Evolutionary conservation across 2,888 invertebrate species (phyloP).

Genomic region (Luperina nickerlii): DNA sequence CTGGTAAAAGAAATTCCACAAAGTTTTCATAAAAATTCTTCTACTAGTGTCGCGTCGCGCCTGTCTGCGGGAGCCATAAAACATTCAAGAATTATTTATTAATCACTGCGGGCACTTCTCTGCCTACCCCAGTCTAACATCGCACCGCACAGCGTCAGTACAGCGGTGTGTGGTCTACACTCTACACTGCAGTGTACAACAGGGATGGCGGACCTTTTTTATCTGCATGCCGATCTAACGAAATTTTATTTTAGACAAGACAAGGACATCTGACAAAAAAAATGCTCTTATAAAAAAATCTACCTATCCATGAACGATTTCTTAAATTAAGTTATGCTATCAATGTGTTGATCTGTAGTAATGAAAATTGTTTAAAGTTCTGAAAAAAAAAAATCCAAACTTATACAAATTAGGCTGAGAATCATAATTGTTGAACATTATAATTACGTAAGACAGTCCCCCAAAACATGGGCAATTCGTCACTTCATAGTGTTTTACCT

Average conservation of each 20-base stretch:
- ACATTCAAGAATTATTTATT: too few relatives aligned
- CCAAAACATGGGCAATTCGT: neutral
- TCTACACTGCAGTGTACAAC: neutral
- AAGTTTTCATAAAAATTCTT: too few relatives aligned
- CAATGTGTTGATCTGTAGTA: neutral
- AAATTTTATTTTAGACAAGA: too few relatives aligned
- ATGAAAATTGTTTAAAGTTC: neutral
- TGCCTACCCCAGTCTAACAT: neutral
- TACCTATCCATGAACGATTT: neutral
- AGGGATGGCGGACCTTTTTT: neutral
- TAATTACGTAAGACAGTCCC: neutral
- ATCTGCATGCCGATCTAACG: neutral
- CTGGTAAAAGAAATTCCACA: too few relatives aligned
- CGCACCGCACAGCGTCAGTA: neutral
- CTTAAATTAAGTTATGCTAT: neutral
- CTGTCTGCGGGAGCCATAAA: too few relatives aligned
- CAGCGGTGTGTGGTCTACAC: constrained; percentile 28
- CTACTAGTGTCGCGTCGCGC: too few relatives aligned
- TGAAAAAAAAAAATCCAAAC: neutral
- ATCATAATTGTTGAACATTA: neutral
- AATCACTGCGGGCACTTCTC: neutral
- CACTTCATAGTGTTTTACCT: neutral
- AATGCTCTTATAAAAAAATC: neutral
- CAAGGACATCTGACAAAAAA: neutral
- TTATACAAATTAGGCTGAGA: neutral